phyloP scores from a whole-genome alignment of 2,113 vertebrate species.

The Triplophysa siluroides region DNA sequence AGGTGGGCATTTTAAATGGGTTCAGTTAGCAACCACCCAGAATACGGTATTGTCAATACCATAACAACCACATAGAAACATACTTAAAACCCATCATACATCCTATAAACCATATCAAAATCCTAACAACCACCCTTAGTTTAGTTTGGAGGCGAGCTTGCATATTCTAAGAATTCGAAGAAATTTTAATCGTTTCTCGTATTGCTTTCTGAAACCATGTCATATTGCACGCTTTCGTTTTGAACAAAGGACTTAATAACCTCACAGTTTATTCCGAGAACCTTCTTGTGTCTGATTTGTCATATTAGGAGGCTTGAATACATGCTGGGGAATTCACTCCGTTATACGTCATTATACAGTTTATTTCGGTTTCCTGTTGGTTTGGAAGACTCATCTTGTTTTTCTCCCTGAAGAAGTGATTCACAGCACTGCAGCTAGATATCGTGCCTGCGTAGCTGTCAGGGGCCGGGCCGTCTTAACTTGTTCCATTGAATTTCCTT shows the following conservation, averaged over 20 bases:
- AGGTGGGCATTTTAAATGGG: too few relatives aligned
- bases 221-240: too few relatives aligned
- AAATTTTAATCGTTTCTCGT: too few relatives aligned
- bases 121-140: too few relatives aligned
- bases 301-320: background rate
- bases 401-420: constrained; percentile 6
- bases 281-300: background rate
- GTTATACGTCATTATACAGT: constrained; percentile 8
- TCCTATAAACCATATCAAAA: too few relatives aligned
- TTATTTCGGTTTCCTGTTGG: constrained; percentile 16
- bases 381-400: constrained; percentile 5
- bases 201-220: too few relatives aligned
- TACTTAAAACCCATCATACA: too few relatives aligned
- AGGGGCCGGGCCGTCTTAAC: background rate
- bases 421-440: constrained; percentile 2
- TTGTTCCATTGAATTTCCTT: background rate
- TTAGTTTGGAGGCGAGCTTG: too few relatives aligned
- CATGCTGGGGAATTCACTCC: background rate
- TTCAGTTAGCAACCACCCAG: too few relatives aligned
- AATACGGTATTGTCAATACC: too few relatives aligned
- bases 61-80: too few relatives aligned
- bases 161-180: too few relatives aligned
- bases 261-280: constrained; percentile 5
- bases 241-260: background rate
- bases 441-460: background rate